Evolutionary conservation across 2,888 invertebrate species (phyloP), one percentile per base, ranked within the genome.

Genomic region (Patella pellucida): DNA sequence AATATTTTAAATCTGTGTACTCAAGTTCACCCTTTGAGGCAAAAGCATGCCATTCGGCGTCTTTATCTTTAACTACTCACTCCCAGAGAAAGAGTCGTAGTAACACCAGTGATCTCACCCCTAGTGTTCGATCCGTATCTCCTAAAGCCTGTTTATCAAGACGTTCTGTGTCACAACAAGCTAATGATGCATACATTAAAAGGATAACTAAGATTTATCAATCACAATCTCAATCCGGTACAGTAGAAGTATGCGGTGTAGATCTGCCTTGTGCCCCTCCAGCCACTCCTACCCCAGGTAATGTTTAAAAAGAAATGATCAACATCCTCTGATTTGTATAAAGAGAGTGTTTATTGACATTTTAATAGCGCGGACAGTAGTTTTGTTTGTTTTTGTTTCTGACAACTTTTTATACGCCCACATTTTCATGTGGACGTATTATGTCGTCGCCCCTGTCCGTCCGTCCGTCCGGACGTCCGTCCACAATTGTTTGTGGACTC

Each of bases 211-310:
- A 88, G 76, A 81, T 88, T 15, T 88, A 82, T 73, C 79, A 85
- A 72, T 88, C 87, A 0, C 87, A 88, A 51, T 85, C 81, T 78
- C 88, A 89, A 78, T 86, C 88, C 0, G 84, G 84, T 15, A 80
- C 78, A 14, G 73, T 87, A 31, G 82, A 75, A 71, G 87, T 88
- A 68, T 82, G 81, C 78, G 88, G 88, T n/a, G 76, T 83, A 78
- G 84, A 82, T 51, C 76, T 84, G 51, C 87, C 88, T 11, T 84
- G 87, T 82, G 88, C 88, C 14, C 88, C 88, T 0, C 88, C 88
- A n/a, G 85, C 85, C 19, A 87, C 89, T 11, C 88, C 89, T 9
- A 85, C 84, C 16, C 85, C 86, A 83, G 87, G 89, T 88, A 81
- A 76, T 4, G 41, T 41, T 41, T 41, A 1, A 41, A 9, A 41